Evolutionary conservation across 2,113 vertebrate genomes (phyloP).

Genomic region (Spizaetus ornatus): DNA sequence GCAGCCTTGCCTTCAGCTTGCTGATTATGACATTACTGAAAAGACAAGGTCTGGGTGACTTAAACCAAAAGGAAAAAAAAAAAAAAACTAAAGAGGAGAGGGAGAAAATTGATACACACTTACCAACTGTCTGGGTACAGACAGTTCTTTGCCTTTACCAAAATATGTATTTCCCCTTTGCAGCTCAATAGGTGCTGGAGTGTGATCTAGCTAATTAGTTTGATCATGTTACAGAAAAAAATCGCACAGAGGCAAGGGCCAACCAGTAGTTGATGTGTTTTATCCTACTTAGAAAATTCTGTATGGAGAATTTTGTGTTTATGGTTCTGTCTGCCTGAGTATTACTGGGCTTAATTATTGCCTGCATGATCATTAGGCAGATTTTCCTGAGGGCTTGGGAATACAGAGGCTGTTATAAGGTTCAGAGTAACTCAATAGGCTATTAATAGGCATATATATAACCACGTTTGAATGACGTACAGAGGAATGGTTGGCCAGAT

Average conservation of each 20-base stretch:
- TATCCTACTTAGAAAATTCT: background rate
- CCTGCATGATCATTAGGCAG: background rate
- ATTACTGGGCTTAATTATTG: background rate
- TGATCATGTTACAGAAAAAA: constrained; percentile 53
- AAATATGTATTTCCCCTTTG: constrained; percentile 18
- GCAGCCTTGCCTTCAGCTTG: constrained; percentile 79
- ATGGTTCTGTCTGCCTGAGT: background rate
- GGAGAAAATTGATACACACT: background rate
- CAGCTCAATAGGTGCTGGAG: constrained; percentile 28
- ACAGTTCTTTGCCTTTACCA: constrained; percentile 12
- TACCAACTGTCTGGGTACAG: background rate
- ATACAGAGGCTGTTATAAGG: background rate
- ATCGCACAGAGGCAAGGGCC: background rate
- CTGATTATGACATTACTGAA: constrained; percentile 84
- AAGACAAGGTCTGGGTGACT: constrained; percentile 80
- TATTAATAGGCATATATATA: background rate
- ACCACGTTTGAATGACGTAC: background rate
- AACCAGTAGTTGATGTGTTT: background rate
- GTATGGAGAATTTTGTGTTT: background rate
- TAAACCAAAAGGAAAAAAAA: constrained; percentile 33
- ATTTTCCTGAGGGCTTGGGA: background rate
- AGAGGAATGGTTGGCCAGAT: background rate
- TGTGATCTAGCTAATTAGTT: constrained; percentile 65
- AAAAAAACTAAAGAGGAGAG: background rate
- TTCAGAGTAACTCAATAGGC: background rate